These are phyloP conservation scores for Euschistus heros DNA, from an alignment of 1,140 invertebrate species.

Conservation along the genomic window DNA sequence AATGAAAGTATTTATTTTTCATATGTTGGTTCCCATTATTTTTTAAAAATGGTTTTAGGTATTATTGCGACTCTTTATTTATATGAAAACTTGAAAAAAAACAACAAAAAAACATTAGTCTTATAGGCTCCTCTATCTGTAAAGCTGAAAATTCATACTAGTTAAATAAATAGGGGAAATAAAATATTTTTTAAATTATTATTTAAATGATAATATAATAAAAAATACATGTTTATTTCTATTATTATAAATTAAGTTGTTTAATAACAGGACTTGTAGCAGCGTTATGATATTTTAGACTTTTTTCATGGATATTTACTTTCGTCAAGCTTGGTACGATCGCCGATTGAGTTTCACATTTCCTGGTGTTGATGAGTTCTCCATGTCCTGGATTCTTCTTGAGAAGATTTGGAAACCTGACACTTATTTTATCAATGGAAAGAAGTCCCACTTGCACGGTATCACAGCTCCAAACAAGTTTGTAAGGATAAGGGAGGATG, in stretches of 20 bases:
- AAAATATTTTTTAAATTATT: no score
- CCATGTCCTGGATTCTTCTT: constrained; percentile 42
- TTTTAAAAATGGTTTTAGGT: no score
- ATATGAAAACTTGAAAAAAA: no score
- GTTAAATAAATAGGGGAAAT: no score
- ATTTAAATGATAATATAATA: neutral
- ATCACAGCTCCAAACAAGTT: constrained; percentile 55
- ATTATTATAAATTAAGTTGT: neutral
- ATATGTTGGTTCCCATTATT: no score
- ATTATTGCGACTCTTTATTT: no score
- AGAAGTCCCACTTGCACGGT: constrained; percentile 48
- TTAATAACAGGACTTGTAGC: neutral
- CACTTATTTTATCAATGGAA: constrained; percentile 52
- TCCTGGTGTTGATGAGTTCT: constrained; percentile 36
- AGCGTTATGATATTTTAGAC: no score
- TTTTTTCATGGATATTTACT: constrained; percentile 46
- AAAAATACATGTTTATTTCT: neutral
- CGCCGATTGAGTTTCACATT: constrained; percentile 38
- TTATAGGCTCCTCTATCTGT: no score
- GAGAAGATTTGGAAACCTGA: constrained; percentile 50
- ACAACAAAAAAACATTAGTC: no score
- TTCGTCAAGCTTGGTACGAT: constrained; percentile 50
- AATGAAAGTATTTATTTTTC: constrained; percentile 2
- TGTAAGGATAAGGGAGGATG: constrained; percentile 45
- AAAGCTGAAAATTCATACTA: no score